Base-by-base conservation (phyloP, 2,888 invertebrate species). In the Tipula lateralis region DNA sequence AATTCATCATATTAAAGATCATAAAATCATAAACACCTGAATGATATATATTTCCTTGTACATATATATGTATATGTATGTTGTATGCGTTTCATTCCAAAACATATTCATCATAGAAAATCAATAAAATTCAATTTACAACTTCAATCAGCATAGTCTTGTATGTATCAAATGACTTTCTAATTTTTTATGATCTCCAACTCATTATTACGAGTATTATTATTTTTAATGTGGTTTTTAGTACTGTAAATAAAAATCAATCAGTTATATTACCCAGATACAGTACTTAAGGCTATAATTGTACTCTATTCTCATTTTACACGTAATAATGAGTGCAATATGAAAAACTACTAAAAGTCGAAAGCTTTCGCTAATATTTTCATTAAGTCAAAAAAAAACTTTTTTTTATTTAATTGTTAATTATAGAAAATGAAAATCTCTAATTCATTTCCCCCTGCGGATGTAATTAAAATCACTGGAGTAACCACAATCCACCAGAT, bases 51-150 rank as follows among this genome's bases (percentile, higher is more conserved):
- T 50, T 50, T 50, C 16, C 44, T 50, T 50, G n/a, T n/a, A n/a
- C n/a, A n/a, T n/a, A n/a, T n/a, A n/a, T n/a, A n/a, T n/a, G n/a
- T n/a, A 16, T 50, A 50, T 16, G 44, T 4, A 3, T 16, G 4
- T n/a, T 50, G 16, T 50, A 50, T 50, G 16, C 44, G 44, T 50
- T 50, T 50, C 16, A 16, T 50, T 50, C 44, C 16, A 16, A 16
- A n/a, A 5, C 16, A 50, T 39, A 7, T 50, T 16, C 4, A 50
- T 50, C 16, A 50, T 50, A 50, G n/a, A n/a, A 50, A 50, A 50
- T 50, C 44, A 50, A 50, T 50, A 50, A 50, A 50, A 50, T 50
- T 50, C 44, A 50, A 50, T 50, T 50, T 50, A 50, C 44, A 50
- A 50, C 44, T 50, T 50, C 44, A 50, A 50, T 50, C 44, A 50